Base-by-base conservation (phyloP, 2,888 invertebrate species). In the Julus scanicus region DNA sequence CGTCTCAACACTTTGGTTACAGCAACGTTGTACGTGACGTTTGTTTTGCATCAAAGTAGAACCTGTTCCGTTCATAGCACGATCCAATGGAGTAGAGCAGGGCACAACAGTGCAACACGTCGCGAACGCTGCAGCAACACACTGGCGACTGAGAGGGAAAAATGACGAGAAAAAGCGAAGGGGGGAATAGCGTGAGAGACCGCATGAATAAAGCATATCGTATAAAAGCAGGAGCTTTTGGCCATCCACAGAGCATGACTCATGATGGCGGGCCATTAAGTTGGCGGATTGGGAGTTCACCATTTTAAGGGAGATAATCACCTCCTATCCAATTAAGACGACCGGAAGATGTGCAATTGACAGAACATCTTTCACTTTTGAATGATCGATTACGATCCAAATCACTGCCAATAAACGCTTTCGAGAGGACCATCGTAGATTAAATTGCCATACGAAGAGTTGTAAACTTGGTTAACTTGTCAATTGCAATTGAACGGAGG, bases 61-160 rank as follows among this genome's bases (percentile, higher is more conserved):
- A 80, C 80, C 80, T 80, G 80, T 13, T 80, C 80, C 80, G 80
- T 80, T 80, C 80, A 80, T 80, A 80, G 80, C 80, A 80, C 80
- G 80, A 80, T 29, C 37, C 9, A 20, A 20, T 37, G 37, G 37
- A 80, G 80, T 13, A 37, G 44, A 44, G 44, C 44, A 44, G 44
- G 80, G 80, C 37, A 80, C 80, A 8, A 8, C 6, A 1, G 80
- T 13, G 80, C 80, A 80, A 80, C 80, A 80, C 80, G 80, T 80
- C 80, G 80, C 9, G 37, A 37, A 80, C 80, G 80, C 29, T 13
- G 9, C 37, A 80, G 11, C n/a, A 11, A 20, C 80, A 15, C 13
- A 20, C 80, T 80, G 80, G 80, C 20, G 29, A 80, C 11, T 11
- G 53, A 53, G 29, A 53, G 53, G 53, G 3, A 53, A 53, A 53